A percentile compares a stretch with the other conserved stretches of the same genome.
Evolutionary conservation across 2,888 invertebrate genomes (phyloP).

Genomic region (Tinea pellionella): DNA sequence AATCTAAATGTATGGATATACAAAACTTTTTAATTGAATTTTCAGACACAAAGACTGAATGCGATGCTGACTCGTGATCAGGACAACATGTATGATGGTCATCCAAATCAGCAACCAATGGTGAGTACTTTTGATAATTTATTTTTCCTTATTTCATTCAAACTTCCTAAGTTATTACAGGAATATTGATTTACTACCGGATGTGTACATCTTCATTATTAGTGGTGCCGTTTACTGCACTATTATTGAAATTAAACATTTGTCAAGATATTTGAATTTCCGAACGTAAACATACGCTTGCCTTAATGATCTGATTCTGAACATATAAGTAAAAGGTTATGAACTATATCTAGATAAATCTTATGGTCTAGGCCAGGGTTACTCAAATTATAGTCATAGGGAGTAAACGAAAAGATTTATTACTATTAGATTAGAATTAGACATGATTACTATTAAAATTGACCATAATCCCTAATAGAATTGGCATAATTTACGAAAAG

Average conservation of each 20-base stretch:
- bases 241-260: background rate
- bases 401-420: too few species aligned
- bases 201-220: background rate
- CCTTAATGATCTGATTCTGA: background rate
- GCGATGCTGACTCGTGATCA: slow-evolving; percentile 79
- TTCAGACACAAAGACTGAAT: slow-evolving; percentile 72
- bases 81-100: slow-evolving; percentile 63
- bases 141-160: slow-evolving; percentile 12
- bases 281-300: background rate
- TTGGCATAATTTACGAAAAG: too few species aligned
- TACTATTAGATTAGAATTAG: too few species aligned
- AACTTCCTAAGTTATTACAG: background rate
- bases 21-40: too few species aligned
- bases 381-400: too few species aligned
- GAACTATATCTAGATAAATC: too few species aligned
- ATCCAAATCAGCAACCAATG: slow-evolving; percentile 50
- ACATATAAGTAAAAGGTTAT: background rate
- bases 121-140: slow-evolving; percentile 36
- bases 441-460: too few species aligned
- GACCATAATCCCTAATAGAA: too few species aligned
- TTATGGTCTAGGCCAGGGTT: too few species aligned
- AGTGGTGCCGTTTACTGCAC: too few species aligned
- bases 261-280: background rate
- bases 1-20: too few species aligned
- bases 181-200: background rate